Base-by-base conservation (phyloP, 2,113 vertebrate genomes). In the Litocranius walleri region DNA sequence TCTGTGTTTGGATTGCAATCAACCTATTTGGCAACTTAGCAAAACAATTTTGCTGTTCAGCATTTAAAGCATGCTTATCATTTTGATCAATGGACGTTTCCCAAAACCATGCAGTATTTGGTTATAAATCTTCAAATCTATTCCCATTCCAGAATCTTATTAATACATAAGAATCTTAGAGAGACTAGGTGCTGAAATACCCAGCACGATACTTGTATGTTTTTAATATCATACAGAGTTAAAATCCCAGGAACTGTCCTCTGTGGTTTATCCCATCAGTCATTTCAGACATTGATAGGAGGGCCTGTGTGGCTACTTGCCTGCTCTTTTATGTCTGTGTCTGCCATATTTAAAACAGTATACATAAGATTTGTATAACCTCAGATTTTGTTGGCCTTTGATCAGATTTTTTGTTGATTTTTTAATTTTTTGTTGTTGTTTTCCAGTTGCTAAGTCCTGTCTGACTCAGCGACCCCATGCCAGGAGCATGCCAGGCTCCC, bases 371-470 rank as follows among this genome's bases (percentile, higher is more conserved):
- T 78, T 96, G 36, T 88, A 14, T 80, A 81, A 71, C 62, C 13
- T 21, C 36, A 96, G 90, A 92, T 90, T 96, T 88, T 90, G 3
- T 96, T 97, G 83, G 87, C 56, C 61, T 57, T 87, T 67, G 54
- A 80, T 83, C 91, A 91, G 88, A 74, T 62, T n/a, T 92, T 95
- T 50, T 50, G 84, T 86, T 81, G 25, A 94, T 48, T 94, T 83
- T 81, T 97, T 81, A 77, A 77, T 27, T 77, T 77, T 27, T 77
- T 77, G 21, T 74, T 40, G 19, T 71, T 21, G 5, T 40, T 25
- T 21, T 74, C 71, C 21, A 14, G 36, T 74, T 43, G 71, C 21
- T 74, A 43, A 43, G 36, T 74, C 36, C 36, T 43, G 21, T 74
- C 36, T 2, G 36, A 74, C 36, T 74, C 71, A 40, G 36, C 23